Percentiles rank a stretch among this genome's conserved stretches.
phyloP scores from a whole-genome alignment of 2,888 invertebrate species.

The Gisinianus flammeolus region DNA sequence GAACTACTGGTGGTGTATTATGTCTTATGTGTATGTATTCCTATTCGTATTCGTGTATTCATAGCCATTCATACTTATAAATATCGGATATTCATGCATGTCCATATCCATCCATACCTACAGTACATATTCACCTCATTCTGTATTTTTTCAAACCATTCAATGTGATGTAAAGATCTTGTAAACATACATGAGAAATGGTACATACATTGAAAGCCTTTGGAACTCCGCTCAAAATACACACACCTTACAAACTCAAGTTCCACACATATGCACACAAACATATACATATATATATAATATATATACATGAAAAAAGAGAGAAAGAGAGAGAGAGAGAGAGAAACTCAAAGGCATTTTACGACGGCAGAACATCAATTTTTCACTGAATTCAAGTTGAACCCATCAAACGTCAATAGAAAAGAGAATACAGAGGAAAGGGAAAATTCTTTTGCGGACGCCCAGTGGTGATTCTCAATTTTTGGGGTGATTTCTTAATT shows the following conservation, averaged over 20 bases:
- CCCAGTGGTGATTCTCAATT: slow-evolving; percentile 40
- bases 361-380: slow-evolving; percentile 21
- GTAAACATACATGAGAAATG: slow-evolving; percentile 27
- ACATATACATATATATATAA: neutral
- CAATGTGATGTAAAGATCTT: slow-evolving; percentile 6
- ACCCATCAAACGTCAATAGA: slow-evolving; percentile 41
- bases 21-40: neutral
- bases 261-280: neutral
- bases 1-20: neutral
- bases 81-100: neutral
- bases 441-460: slow-evolving; percentile 35
- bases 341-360: neutral
- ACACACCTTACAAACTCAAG: neutral
- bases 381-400: slow-evolving; percentile 34
- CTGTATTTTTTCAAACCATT: neutral
- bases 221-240: neutral
- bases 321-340: neutral
- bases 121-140: neutral
- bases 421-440: slow-evolving; percentile 31
- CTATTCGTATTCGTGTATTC: neutral
- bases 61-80: neutral
- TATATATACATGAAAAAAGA: slow-evolving; percentile 3
- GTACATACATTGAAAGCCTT: neutral
- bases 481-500: slow-evolving; percentile 47
- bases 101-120: neutral